Percentiles rank a stretch among this genome's conserved stretches.
Conservation (phyloP, 1,140 invertebrate genomes). For the Paraescarpia echinospica region DNA sequence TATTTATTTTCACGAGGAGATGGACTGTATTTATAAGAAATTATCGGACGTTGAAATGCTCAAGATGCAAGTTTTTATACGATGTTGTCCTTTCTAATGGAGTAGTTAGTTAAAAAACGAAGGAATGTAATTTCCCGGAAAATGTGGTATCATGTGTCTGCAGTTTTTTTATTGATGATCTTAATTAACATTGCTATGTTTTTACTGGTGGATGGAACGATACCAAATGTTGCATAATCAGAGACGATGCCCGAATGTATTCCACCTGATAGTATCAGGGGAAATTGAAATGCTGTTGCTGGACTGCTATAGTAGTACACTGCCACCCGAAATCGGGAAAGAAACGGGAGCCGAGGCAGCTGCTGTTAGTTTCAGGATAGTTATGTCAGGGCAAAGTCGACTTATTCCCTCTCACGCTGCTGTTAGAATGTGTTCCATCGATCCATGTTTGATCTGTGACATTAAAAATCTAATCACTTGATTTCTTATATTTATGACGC, state of each 20-base stretch:
- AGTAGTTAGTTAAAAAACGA: background rate
- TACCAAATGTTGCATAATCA: background rate
- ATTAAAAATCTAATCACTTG: background rate
- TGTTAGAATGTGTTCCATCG: background rate
- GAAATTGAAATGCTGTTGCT: background rate
- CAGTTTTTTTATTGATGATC: background rate
- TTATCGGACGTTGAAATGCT: background rate
- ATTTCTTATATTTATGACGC: background rate
- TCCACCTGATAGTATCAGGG: background rate
- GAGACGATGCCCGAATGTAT: background rate
- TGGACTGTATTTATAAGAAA: background rate
- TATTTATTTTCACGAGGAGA: background rate
- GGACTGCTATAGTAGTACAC: background rate
- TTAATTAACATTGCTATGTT: too few species aligned
- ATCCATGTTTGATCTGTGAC: background rate
- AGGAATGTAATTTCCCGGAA: background rate
- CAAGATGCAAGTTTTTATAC: background rate
- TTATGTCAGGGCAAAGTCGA: background rate
- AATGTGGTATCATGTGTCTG: background rate
- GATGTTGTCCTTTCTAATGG: background rate
- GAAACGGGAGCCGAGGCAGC: background rate
- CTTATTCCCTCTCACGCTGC: background rate
- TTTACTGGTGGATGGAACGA: background rate
- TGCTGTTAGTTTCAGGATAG: background rate
- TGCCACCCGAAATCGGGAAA: background rate